Evolutionary conservation across 92 coral and sea anemone genomes (phyloP), one percentile per base, ranked within the genome.

Genomic region (Hydrozoanthus gracilis): DNA sequence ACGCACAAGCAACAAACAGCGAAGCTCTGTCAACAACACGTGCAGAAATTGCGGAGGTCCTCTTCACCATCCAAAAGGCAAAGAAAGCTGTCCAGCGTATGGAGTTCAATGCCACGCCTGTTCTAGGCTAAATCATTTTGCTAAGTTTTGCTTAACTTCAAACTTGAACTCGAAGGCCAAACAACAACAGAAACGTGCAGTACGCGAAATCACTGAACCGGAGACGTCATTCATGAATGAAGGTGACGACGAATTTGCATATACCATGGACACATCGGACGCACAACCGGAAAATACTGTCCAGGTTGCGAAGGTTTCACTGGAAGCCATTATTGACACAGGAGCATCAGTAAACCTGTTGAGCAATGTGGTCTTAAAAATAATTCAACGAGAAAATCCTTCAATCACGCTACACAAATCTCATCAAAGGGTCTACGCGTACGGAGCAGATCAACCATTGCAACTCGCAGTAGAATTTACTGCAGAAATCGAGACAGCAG

Each of bases 311-410:
- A 46, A 60, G 73, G 55, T 70, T 11, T n/a, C n/a, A n/a, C n/a
- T n/a, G n/a, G n/a, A n/a, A 51, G 82, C 83, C 4, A 47, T 90
- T 13, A 66, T 90, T 47, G 88, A 90, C 68, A 82, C 86, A 18
- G 93, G 88, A 13, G 86, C 93, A 4, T 90, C 93, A 27, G 93
- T 87, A 5, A 90, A 87, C 87, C 48, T 82, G 74, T 49, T 67
- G 11, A 88, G 77, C 79, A 51, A 71, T 16, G 51, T 51, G 17
- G 68, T 65, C 17, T 83, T 67, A 14, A 52, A 76, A 13, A 46
- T 46, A 50, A 72, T 84, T 52, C 73, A 77, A 77, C 8, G 60
- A 5, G n/a, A n/a, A n/a, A n/a, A n/a, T n/a, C n/a, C n/a, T n/a
- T n/a, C n/a, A n/a, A n/a, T n/a, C n/a, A n/a, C n/a, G n/a, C n/a